These are phyloP conservation scores for Macquaria australasica DNA, from an alignment of 2,113 vertebrate genomes.

Conservation along the genomic window DNA sequence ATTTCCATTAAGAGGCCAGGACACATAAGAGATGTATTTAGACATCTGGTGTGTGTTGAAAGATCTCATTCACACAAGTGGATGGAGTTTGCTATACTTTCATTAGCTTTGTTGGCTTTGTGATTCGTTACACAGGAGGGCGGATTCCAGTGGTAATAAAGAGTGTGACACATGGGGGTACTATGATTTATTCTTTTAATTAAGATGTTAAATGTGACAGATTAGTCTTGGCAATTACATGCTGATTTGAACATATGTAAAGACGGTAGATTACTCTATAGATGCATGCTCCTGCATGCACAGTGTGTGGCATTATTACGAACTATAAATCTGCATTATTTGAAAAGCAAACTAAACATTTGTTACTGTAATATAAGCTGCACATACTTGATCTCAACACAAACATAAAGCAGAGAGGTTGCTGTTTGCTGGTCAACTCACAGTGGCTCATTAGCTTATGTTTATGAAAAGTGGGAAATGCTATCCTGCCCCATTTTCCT, in stretches of 20 bases:
- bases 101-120: constrained; percentile 70
- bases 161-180: constrained; percentile 40
- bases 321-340: not conserved
- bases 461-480: constrained; percentile 56
- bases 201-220: constrained; percentile 64
- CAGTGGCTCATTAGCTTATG: constrained; percentile 67
- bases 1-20: constrained; percentile 17
- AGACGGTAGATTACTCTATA: constrained; percentile 12
- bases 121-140: constrained; percentile 54
- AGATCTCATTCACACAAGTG: constrained; percentile 51
- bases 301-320: not conserved
- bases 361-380: constrained; percentile 16
- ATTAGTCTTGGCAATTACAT: constrained; percentile 66
- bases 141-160: constrained; percentile 53
- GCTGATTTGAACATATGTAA: constrained; percentile 59
- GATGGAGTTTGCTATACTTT: constrained; percentile 60
- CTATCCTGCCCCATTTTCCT: constrained; percentile 48
- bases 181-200: constrained; percentile 75
- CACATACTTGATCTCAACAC: constrained; percentile 7
- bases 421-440: constrained; percentile 39
- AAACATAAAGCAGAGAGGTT: constrained; percentile 32
- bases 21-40: constrained; percentile 23
- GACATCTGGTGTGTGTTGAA: constrained; percentile 43
- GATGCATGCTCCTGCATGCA: constrained; percentile 12
- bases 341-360: constrained; percentile 38